Percentiles rank a stretch among this genome's conserved stretches.
phyloP scores from a whole-genome alignment of 2,888 invertebrate species.

The Eubasilissa splendida region DNA sequence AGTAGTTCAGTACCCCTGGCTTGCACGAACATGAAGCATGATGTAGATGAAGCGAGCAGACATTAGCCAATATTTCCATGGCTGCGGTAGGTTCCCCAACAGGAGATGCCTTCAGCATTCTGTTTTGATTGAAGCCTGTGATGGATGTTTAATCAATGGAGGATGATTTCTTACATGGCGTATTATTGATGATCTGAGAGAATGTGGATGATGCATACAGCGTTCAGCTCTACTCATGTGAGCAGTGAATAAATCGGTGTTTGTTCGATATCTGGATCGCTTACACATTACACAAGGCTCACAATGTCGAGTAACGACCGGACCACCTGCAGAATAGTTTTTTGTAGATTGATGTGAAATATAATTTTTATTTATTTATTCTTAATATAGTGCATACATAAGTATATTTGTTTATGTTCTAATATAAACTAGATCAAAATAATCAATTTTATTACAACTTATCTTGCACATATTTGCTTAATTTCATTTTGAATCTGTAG shows the following conservation, averaged over 20 bases:
- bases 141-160: conserved; percentile 32
- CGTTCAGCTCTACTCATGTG: not conserved
- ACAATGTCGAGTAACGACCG: conserved; percentile 7
- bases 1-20: conserved; percentile 5
- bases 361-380: no score
- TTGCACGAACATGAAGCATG: not conserved
- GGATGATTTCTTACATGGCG: conserved; percentile 32
- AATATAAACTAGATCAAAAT: no score
- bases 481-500: no score
- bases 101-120: conserved; percentile 14
- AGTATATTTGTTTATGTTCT: no score
- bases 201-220: conserved; percentile 1
- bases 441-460: no score
- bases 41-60: conserved; percentile 25
- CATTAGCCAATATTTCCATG: conserved; percentile 33
- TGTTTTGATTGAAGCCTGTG: conserved; percentile 22
- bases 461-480: no score
- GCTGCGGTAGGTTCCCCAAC: conserved; percentile 26
- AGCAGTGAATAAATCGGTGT: conserved; percentile 8
- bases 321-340: conserved; percentile 1
- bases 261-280: conserved; percentile 15
- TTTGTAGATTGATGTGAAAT: no score
- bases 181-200: conserved; percentile 23
- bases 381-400: no score
- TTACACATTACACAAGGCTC: conserved; percentile 16